These are phyloP conservation scores for Ariolimax columbianus DNA, from an alignment of 2,888 invertebrate species.

Conservation along the genomic window DNA sequence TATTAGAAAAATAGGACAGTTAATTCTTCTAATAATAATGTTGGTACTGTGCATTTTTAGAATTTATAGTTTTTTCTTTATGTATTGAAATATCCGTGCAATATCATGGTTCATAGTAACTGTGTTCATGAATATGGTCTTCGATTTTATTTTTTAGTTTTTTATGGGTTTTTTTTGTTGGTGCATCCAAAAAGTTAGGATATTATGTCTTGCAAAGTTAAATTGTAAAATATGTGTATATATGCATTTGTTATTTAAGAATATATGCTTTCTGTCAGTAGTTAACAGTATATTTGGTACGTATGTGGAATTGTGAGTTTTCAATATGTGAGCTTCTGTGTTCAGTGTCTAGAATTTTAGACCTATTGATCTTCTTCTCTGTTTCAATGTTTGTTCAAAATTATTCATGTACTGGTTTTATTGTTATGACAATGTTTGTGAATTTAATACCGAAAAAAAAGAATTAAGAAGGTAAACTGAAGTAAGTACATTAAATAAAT, in stretches of 20 bases:
- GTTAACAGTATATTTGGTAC: background rate
- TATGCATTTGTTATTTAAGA: background rate
- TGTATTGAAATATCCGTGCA: background rate
- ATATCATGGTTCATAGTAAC: no score
- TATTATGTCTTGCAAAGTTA: background rate
- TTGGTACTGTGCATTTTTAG: no score
- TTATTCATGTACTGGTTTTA: background rate
- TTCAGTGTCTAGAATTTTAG: constrained; percentile 11
- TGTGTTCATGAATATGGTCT: no score
- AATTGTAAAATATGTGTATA: background rate
- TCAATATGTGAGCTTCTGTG: background rate
- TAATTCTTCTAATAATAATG: no score
- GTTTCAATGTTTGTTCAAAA: background rate
- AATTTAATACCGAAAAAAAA: background rate
- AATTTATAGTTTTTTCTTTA: background rate
- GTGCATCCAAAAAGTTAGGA: background rate
- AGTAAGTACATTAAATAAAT: background rate
- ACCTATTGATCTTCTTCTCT: background rate
- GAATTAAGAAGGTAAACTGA: background rate
- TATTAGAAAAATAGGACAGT: no score
- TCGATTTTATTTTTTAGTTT: background rate
- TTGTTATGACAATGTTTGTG: background rate
- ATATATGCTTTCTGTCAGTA: constrained; percentile 2
- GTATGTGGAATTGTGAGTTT: background rate
- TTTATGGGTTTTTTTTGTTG: background rate